Percentiles rank a stretch among this genome's conserved stretches.
Conservation (phyloP, 2,888 invertebrate species). For the Trachelus stipa region DNA sequence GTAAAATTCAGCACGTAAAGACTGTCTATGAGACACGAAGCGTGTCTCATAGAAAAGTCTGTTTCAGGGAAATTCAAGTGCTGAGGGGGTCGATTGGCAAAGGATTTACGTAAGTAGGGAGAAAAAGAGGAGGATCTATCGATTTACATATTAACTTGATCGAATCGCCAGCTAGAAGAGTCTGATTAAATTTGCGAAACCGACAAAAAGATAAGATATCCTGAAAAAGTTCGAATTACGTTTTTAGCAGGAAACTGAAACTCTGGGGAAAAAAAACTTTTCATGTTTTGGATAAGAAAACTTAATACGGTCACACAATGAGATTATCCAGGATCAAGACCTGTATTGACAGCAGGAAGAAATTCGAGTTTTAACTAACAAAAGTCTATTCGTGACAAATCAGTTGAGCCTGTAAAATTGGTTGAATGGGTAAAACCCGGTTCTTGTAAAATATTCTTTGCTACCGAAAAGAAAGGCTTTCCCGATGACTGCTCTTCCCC, state of each 20-base stretch:
- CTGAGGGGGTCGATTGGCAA: constrained; percentile 34
- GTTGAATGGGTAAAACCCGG: not conserved
- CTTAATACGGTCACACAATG: too few species aligned
- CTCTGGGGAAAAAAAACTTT: too few species aligned
- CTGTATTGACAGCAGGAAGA: not conserved
- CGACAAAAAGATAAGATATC: too few species aligned
- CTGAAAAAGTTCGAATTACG: too few species aligned
- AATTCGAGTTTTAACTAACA: not conserved
- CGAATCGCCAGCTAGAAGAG: constrained; percentile 29
- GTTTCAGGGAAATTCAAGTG: constrained; percentile 10
- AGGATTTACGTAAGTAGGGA: constrained; percentile 42
- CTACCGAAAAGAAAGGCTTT: not conserved
- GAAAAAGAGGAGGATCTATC: constrained; percentile 28
- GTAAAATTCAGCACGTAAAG: not conserved
- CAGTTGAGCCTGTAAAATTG: not conserved
- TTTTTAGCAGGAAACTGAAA: too few species aligned
- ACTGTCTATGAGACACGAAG: not conserved
- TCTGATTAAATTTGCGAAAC: constrained; percentile 33
- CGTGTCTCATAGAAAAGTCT: not conserved
- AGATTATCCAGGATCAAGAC: not conserved
- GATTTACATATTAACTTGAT: constrained; percentile 39
- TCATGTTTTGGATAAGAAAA: too few species aligned
- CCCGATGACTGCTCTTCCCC: not conserved
- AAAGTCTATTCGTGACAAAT: not conserved
- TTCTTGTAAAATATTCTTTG: not conserved